Base-by-base conservation (phyloP, 1,140 invertebrate species). In the Epicauta chinensis region DNA sequence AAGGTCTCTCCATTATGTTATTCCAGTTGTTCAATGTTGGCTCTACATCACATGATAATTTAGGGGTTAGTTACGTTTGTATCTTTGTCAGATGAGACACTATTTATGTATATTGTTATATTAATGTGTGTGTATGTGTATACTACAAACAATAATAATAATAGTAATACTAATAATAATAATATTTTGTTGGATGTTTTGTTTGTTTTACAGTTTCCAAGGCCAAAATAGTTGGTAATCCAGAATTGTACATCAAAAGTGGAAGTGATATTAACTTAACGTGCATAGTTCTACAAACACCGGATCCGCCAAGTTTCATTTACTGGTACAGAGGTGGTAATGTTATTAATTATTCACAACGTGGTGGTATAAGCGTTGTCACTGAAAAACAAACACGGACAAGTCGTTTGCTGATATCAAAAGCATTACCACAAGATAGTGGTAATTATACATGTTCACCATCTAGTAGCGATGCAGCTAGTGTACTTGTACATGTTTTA, bases 221-320 rank as follows among this genome's bases (percentile, higher is more conserved):
- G 72, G 89, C 90, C 23, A 85, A 89, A 73, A 93, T 94, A 61
- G 71, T 87, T 43, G 88, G 89, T 12, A 89, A 88, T 61, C 78
- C 86, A 11, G 89, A 92, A 70, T 75, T 91, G 55, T 89, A 86
- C 75, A 87, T 93, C 64, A 87, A 89, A 60, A 89, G 86, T 60
- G 90, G 89, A 29, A 90, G 86, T 59, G 89, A 92, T 75, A 91
- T 93, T 67, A 93, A 92, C 75, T 77, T 93, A 61, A 93, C 89
- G 41, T 93, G 91, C 73, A 79, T 89, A 53, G 89, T 91, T 4
- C 77, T 82, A 55, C 84, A 91, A 67, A 89, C 88, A 16, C 88
- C 90, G 0, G 87, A 89, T 56, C 89, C 89, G n/a, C 90, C 90
- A 32, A 82, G 82, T 60, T 92, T 90, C 72, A 92, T 94, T 70